Base-by-base conservation (phyloP, 2,888 invertebrate species). In the Phorcus lineatus region DNA sequence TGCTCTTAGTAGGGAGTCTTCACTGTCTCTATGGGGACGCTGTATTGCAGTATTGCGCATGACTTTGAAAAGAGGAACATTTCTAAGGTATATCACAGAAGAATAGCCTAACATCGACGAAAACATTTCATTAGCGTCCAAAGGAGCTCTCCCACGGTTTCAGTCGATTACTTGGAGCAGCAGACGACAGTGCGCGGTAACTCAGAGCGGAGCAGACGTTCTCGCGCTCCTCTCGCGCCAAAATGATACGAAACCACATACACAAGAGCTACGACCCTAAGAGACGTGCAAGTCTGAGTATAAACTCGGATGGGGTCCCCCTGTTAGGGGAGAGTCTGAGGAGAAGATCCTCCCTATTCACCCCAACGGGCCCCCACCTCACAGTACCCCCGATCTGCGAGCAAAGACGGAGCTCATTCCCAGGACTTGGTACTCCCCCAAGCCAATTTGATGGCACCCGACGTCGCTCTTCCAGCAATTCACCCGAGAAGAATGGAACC, bases 211-310 rank as follows among this genome's bases (percentile, higher is more conserved):
- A 70, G 70, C 70, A 70, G 70, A 70, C 70, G 70, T 36, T 40
- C 31, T 36, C 70, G 19, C 7, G 19, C 24, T 40, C 36, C 36
- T 70, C 70, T 70, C 70, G 9, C 36, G 28, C 55, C 53, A 55
- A 76, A 53, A 76, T 76, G 76, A 54, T 76, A 31, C 53, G 76
- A n/a, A 76, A 54, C n/a, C 76, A 76, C 17, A 31, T 76, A 28
- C 76, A 55, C n/a, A 76, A 53, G 54, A 76, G 76, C 40, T 36
- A 76, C 53, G 76, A 76, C 19, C 31, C 55, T 2, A 53, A 55
- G 40, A 22, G 76, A 53, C 22, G 76, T n/a, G 76, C 76, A 17
- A 76, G 76, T n/a, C n/a, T 76, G 17, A 24, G 76, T 28, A 13
- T 76, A 16, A 28, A 24, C n/a, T 53, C 54, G 55, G 76, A 54